These are phyloP conservation scores for Olivierus martensii DNA, from an alignment of 1,140 invertebrate genomes.

Conservation along the genomic window DNA sequence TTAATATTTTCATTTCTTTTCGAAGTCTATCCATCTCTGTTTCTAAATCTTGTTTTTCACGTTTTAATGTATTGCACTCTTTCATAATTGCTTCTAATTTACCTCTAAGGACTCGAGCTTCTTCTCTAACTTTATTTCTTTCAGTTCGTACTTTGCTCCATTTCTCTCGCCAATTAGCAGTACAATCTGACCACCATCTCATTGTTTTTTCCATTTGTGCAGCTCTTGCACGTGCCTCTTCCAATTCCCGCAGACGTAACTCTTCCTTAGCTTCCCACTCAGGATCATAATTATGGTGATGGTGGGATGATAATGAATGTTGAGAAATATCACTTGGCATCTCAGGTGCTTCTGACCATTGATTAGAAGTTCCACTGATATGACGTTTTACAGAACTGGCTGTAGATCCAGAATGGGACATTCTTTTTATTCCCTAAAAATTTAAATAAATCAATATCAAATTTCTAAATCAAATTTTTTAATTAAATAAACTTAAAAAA, in stretches of 20 bases:
- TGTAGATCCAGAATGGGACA: slow-evolving; percentile 11
- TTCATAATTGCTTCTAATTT: slow-evolving; percentile 65
- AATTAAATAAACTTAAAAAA: too few species aligned
- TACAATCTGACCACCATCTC: slow-evolving; percentile 92
- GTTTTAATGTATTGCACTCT: slow-evolving; percentile 55
- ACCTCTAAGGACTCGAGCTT: slow-evolving; percentile 56
- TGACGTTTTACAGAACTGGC: slow-evolving; percentile 9
- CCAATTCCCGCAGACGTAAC: slow-evolving; percentile 53
- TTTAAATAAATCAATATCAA: too few species aligned
- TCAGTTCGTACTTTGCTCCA: slow-evolving; percentile 87
- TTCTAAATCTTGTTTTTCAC: slow-evolving; percentile 65
- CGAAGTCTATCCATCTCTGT: slow-evolving; percentile 62
- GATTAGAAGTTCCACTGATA: slow-evolving; percentile 5
- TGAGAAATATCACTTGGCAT: slow-evolving; percentile 5
- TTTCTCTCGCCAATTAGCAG: slow-evolving; percentile 82
- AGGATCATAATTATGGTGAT: slow-evolving; percentile 21
- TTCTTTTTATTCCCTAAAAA: background rate
- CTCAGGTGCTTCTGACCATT: slow-evolving; percentile 3
- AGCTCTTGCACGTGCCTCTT: slow-evolving; percentile 75
- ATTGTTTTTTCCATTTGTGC: slow-evolving; percentile 98
- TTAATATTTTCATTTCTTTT: slow-evolving; percentile 39
- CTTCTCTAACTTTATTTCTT: slow-evolving; percentile 72
- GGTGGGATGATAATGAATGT: slow-evolving; percentile 12
- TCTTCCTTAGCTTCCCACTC: slow-evolving; percentile 32
- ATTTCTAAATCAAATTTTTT: too few species aligned